Conservation (phyloP, 2,113 vertebrate genomes). For the Machaerirhynchus nigripectus region DNA sequence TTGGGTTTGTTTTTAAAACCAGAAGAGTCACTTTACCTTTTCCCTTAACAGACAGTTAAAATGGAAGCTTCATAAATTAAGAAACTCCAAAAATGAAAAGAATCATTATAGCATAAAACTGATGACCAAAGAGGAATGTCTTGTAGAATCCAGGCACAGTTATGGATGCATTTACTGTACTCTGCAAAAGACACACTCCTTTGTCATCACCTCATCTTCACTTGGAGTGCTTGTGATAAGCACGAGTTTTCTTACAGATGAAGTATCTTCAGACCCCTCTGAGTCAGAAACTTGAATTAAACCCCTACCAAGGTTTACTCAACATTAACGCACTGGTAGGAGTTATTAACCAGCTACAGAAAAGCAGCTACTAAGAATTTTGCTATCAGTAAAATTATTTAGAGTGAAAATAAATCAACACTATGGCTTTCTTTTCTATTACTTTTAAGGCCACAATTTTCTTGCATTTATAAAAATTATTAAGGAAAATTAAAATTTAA, state of each 20-base stretch:
- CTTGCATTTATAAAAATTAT: background rate
- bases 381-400: background rate
- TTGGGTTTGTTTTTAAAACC: background rate
- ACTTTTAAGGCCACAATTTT: background rate
- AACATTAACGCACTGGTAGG: background rate
- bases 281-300: background rate
- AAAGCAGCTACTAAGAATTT: background rate
- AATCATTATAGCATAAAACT: background rate
- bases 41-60: background rate
- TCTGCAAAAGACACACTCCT: background rate
- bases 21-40: background rate
- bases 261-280: background rate
- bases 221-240: background rate
- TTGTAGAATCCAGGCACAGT: background rate
- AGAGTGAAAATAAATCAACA: background rate
- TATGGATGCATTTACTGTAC: background rate
- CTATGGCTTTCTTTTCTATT: background rate
- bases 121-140: accelerated
- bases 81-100: background rate
- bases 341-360: background rate
- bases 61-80: background rate
- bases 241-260: background rate
- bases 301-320: background rate
- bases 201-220: background rate
- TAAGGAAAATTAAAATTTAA: background rate